Percentiles rank a stretch among this genome's conserved stretches.
Evolutionary conservation across 2,888 invertebrate species (phyloP).

Genomic region (Lycia hirtaria): DNA sequence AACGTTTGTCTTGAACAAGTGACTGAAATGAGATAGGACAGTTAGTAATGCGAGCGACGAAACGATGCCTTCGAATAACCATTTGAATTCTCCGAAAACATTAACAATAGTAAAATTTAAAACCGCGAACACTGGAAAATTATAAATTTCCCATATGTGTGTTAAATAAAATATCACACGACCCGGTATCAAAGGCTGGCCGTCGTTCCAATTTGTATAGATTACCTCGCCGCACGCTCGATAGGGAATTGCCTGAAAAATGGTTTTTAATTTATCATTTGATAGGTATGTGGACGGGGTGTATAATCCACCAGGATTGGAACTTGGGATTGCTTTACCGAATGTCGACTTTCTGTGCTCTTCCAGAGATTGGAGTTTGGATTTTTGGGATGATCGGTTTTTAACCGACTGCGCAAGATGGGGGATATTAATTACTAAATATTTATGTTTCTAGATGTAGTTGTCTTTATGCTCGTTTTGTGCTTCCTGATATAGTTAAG

Average conservation of each 20-base stretch:
- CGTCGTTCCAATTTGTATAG: slow-evolving; percentile 63
- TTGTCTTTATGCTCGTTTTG: too few relatives aligned
- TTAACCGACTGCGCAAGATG: too few relatives aligned
- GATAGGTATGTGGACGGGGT: slow-evolving; percentile 35
- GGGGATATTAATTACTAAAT: too few relatives aligned
- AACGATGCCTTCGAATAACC: too few relatives aligned
- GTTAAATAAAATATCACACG: slow-evolving; percentile 50
- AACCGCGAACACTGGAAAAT: slow-evolving; percentile 33
- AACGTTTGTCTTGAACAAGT: too few relatives aligned
- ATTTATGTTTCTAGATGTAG: too few relatives aligned
- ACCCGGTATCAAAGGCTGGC: slow-evolving; percentile 56
- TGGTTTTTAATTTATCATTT: slow-evolving; percentile 65
- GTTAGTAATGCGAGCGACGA: too few relatives aligned
- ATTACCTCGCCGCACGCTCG: slow-evolving; percentile 54
- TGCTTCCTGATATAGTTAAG: too few relatives aligned
- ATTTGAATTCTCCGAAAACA: background rate
- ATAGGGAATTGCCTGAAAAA: slow-evolving; percentile 66
- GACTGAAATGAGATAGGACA: too few relatives aligned
- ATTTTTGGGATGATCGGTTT: background rate
- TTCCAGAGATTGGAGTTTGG: slow-evolving; percentile 5
- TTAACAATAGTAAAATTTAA: slow-evolving; percentile 25
- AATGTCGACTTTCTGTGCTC: slow-evolving; percentile 14
- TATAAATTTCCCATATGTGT: slow-evolving; percentile 52
- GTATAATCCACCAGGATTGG: slow-evolving; percentile 19
- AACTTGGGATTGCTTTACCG: slow-evolving; percentile 17